Evolutionary conservation across 2,888 invertebrate genomes (phyloP).

Genomic region (Leucophenga montana): DNA sequence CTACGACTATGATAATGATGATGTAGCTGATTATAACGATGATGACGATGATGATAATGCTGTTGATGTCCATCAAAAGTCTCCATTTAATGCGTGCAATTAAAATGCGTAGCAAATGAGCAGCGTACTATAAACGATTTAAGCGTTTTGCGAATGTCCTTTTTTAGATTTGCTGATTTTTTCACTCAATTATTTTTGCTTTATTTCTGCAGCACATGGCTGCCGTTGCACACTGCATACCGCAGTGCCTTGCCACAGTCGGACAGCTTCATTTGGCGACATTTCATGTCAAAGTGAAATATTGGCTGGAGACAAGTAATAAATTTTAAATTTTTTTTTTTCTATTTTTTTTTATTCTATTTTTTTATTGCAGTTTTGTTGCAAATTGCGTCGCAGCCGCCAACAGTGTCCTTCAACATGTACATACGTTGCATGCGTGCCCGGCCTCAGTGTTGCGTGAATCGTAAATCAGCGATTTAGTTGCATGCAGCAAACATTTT

Average conservation of each 20-base stretch:
- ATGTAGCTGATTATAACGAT: too few species aligned
- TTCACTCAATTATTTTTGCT: neutral
- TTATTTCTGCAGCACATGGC: neutral
- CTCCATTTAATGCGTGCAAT: too few species aligned
- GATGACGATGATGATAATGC: neutral
- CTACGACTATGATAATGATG: neutral
- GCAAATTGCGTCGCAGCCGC: conserved; percentile 9
- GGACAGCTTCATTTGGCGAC: conserved; percentile 71
- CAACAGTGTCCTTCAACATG: conserved; percentile 19
- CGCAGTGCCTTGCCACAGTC: conserved; percentile 50
- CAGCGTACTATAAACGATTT: neutral
- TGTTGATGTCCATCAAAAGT: neutral
- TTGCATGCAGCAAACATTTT: conserved; percentile 53
- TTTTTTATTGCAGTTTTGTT: conserved; percentile 10
- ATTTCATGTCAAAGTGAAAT: conserved; percentile 71
- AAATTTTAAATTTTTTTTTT: conserved; percentile 67
- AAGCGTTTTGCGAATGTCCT: neutral
- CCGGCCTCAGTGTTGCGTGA: conserved; percentile 61
- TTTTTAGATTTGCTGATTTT: conserved; percentile 1
- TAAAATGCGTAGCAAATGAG: neutral
- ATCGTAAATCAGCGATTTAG: conserved; percentile 69
- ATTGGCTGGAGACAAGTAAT: conserved; percentile 72
- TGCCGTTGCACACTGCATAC: conserved; percentile 4
- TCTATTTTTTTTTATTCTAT: neutral
- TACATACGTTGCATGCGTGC: conserved; percentile 62